Base-by-base conservation (phyloP, 2,113 vertebrate species). In the Coptodon rendalli region DNA sequence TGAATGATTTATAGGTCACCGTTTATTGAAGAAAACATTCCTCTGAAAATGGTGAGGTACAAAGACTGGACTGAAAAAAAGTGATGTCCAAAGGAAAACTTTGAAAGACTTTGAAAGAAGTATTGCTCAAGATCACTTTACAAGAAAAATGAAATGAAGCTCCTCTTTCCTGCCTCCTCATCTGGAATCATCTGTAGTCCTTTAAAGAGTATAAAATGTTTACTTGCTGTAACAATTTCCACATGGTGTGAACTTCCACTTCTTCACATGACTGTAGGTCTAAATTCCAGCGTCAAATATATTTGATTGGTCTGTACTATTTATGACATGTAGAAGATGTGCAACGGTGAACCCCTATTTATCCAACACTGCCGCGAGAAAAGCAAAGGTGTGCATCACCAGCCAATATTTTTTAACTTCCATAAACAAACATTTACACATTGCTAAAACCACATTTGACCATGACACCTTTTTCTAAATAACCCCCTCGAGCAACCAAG, bases 381-480 rank as follows among this genome's bases (percentile, higher is more conserved):
- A 86, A 79, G 54, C 16, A 36, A 31, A 66, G 61, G 13, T 73
- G 50, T 56, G 14, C 45, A 73, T 82, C 24, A 48, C 53, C 6
- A 50, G 57, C 79, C 53, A 86, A 24, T 63, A 36, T 22, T 81
- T 83, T 88, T 59, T 3, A 56, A 81, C 79, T 36, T 27, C 27
- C 85, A 80, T 84, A 76, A 86, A 78, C 81, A 87, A 84, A 83
- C 50, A 66, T 85, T 87, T 71, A 48, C 52, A 50, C 63, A 36
- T 54, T 80, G 29, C 52, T 31, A 45, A 81, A 90, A 92, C 84
- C 82, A 68, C 84, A 82, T 87, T 86, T 89, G 84, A 84, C 86
- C 85, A 59, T 78, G 68, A 92, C 66, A 89, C 34, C 54, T 87
- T 90, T 89, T 80, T 89, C 59, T 81, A 84, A 91, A 85, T 86